These are phyloP conservation scores for Aphidius gifuensis DNA, from an alignment of 1,140 invertebrate genomes.

Conservation along the genomic window DNA sequence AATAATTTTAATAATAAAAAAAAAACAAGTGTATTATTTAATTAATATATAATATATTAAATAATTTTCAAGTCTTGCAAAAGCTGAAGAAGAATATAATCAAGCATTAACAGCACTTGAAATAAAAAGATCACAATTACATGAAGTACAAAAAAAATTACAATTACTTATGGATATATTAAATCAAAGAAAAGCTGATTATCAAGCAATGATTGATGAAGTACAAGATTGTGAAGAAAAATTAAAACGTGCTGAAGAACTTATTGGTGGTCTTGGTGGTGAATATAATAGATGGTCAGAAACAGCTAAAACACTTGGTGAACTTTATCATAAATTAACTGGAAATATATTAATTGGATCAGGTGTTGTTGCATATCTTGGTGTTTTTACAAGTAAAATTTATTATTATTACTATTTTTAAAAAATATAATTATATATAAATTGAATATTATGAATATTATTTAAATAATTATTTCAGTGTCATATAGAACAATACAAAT, in stretches of 20 bases:
- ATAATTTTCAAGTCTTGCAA: constrained; percentile 59
- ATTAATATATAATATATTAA: background rate
- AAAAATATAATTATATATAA: no score
- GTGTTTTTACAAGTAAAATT: constrained; percentile 68
- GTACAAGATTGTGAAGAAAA: constrained; percentile 86
- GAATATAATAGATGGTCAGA: constrained; percentile 80
- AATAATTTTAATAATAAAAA: constrained; percentile 53
- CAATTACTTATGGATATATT: constrained; percentile 65
- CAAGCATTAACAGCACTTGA: constrained; percentile 67
- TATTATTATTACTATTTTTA: no score
- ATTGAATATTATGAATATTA: no score
- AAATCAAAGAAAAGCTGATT: constrained; percentile 57
- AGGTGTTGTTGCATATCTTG: constrained; percentile 82
- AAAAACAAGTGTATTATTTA: background rate
- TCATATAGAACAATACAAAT: constrained; percentile 69
- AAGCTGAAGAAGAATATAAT: constrained; percentile 71
- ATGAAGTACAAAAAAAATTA: constrained; percentile 63
- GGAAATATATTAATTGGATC: constrained; percentile 78
- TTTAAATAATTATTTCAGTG: constrained; percentile 32
- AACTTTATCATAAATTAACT: constrained; percentile 57
- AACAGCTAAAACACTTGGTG: constrained; percentile 71
- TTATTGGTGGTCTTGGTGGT: constrained; percentile 82
- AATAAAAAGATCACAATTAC: constrained; percentile 74
- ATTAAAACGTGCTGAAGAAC: constrained; percentile 83
- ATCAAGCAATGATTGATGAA: constrained; percentile 70